Percentiles rank a stretch among this genome's conserved stretches.
phyloP scores from a whole-genome alignment of 2,797 vertebrate species.

The Peromyscus nudipes region DNA sequence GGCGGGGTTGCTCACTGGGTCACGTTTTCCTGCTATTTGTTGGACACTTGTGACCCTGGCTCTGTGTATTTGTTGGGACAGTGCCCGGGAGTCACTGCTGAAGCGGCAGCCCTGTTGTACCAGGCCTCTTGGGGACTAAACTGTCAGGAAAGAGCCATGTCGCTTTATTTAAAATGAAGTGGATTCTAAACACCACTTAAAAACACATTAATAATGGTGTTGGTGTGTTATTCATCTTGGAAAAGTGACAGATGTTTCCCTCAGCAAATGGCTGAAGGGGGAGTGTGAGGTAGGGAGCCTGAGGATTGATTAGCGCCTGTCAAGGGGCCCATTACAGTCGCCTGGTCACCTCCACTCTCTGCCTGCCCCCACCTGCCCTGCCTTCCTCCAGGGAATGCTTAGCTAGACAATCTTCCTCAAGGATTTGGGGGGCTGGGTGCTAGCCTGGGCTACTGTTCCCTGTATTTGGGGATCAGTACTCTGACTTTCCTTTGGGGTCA shows the following conservation, averaged over 20 bases:
- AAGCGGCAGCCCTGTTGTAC: not conserved
- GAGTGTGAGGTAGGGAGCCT: not conserved
- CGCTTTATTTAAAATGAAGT: constrained; percentile 72
- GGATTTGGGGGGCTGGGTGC: not conserved
- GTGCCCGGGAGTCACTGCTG: not conserved
- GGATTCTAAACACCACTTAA: constrained; percentile 82
- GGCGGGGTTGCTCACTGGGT: rapidly evolving
- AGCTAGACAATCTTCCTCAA: not conserved
- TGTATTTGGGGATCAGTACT: not conserved
- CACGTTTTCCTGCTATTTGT: not conserved
- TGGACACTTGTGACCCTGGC: not conserved
- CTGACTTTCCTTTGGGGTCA: not conserved
- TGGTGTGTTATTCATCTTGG: constrained; percentile 65
- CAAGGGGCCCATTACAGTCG: constrained; percentile 56
- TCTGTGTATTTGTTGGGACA: rapidly evolving
- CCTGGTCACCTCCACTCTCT: not conserved
- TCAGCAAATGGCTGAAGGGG: constrained; percentile 60
- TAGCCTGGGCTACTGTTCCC: not conserved
- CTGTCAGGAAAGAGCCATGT: constrained; percentile 40
- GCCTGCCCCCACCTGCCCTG: not conserved
- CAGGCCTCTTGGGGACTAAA: not conserved
- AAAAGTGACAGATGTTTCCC: constrained; percentile 75
- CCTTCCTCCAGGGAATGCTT: rapidly evolving
- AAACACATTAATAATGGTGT: constrained; percentile 77
- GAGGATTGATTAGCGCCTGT: constrained; percentile 64